Base-by-base conservation (phyloP, 2,888 invertebrate species). In the Cheilosia scutellata region DNA sequence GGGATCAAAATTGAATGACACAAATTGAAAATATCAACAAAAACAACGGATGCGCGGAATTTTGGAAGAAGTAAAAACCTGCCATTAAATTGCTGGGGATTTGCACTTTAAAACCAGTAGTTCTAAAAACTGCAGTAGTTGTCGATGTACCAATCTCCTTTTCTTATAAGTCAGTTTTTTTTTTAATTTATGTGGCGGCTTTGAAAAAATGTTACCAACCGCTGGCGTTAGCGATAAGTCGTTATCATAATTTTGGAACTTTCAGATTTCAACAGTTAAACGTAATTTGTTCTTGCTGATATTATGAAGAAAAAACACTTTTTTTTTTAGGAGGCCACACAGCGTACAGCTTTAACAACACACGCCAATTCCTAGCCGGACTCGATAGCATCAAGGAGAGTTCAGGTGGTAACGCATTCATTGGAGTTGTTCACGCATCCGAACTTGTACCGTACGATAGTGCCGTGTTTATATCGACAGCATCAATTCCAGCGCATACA, bases 381-480 rank as follows among this genome's bases (percentile, higher is more conserved):
- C 87, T 92, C 49, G 92, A 91, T 76, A 91, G 91, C 88, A 91
- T 92, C 66, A 90, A 90, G 79, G 91, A 90, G 66, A 89, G 90
- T 55, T 89, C 89, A 62, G 93, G 92, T 53, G 94, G 94, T 13
- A 94, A 94, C 5, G 94, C 94, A 0, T 94, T 95, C 93, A 92
- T 93, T 63, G 95, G 94, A 0, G 91, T 95, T 37, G 91, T 94
- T 0, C 93, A 94, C 33, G 95, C 95, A 0, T 94, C 94, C 0
- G 94, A 94, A 82, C 88, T 94, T 82, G 93, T 95, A 68, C 95
- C 95, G 0, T 94, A 94, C 87, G 94, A 95, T 89, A 94, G 94
- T 83, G 95, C 94, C 0, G 92, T 95, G 9, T 94, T 95, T 88
- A 91, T 95, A 53, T 93, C 95, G 78, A 94, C 95, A 0, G 94